Base-by-base conservation (phyloP, 1,140 invertebrate species). In the Cepaea nemoralis region DNA sequence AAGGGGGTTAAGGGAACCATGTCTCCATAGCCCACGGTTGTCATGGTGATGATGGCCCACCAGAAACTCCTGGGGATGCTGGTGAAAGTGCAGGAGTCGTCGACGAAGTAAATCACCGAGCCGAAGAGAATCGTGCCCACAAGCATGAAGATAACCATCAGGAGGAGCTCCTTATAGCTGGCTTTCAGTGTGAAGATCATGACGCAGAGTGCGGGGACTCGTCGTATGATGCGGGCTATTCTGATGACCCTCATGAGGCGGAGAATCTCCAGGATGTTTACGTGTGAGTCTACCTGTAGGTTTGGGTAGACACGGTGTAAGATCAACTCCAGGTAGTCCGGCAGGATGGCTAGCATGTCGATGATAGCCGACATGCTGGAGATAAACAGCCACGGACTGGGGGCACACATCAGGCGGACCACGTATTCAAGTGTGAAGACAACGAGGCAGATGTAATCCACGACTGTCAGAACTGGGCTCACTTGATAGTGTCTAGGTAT, bases 81-180 rank as follows among this genome's bases (percentile, higher is more conserved):
- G 94, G 97, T 97, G 95, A 99, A 99, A 94, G 97, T 95, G 91
- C 98, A 98, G 73, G 97, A 96, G 89, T 91, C 94, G 94, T 99
- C 98, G 87, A 98, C 98, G 94, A 99, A 99, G 95, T 98, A 99
- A 90, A 99, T 97, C 90, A 98, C 95, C 90, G 96, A 97, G 92
- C 98, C 99, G 94, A 99, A 99, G 93, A 99, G 98, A 93, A 99
- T 96, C 92, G 99, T 97, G 94, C 99, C 98, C 94, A 88, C 89
- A 10, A 92, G 93, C 6, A 97, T 94, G 19, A 98, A 93, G 91
- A 98, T 97, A 92, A 97, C 98, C 50, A 98, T 96, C 40, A 98
- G 92, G 10, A 98, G 91, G 76, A 97, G 96, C 85, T 99, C 93
- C 92, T 99, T 98, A 93, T 97, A 98, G 59, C 97, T 98, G 71